Percentiles rank a stretch among this genome's conserved stretches.
Conservation (phyloP, 2,888 invertebrate species). For the Hemaris fuciformis region DNA sequence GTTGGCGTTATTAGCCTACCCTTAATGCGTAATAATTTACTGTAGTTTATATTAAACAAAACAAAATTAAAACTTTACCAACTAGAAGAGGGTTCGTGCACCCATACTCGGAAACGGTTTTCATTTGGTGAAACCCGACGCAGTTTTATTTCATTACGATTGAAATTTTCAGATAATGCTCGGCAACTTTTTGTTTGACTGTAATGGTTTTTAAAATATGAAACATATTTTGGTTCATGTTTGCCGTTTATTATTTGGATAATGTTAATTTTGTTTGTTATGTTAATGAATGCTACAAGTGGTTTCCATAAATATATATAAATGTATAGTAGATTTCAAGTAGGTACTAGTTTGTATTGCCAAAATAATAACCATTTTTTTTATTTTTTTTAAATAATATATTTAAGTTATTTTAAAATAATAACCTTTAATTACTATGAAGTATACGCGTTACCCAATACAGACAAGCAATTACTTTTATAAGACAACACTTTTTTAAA, state of each 20-base stretch:
- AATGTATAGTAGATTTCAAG: too few species aligned
- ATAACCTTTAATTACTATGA: too few species aligned
- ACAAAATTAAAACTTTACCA: constrained; percentile 74
- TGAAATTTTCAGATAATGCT: neutral
- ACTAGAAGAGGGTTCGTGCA: constrained; percentile 26
- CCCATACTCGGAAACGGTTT: neutral
- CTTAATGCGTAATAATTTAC: constrained; percentile 79
- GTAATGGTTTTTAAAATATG: neutral
- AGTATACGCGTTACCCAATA: too few species aligned
- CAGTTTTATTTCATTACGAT: constrained; percentile 3
- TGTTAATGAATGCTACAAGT: too few species aligned
- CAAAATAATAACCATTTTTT: too few species aligned
- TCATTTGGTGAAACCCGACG: neutral
- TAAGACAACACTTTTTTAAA: too few species aligned
- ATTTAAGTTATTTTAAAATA: too few species aligned
- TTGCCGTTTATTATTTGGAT: neutral
- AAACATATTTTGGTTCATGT: neutral
- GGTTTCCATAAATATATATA: too few species aligned
- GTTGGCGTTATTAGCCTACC: constrained; percentile 76
- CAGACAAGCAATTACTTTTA: too few species aligned
- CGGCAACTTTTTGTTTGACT: neutral
- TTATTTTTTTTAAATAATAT: too few species aligned
- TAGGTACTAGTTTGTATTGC: too few species aligned
- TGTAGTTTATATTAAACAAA: constrained; percentile 77
- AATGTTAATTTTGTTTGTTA: neutral